phyloP scores from a whole-genome alignment of 2,888 invertebrate genomes.

The Conistra vaccinii region DNA sequence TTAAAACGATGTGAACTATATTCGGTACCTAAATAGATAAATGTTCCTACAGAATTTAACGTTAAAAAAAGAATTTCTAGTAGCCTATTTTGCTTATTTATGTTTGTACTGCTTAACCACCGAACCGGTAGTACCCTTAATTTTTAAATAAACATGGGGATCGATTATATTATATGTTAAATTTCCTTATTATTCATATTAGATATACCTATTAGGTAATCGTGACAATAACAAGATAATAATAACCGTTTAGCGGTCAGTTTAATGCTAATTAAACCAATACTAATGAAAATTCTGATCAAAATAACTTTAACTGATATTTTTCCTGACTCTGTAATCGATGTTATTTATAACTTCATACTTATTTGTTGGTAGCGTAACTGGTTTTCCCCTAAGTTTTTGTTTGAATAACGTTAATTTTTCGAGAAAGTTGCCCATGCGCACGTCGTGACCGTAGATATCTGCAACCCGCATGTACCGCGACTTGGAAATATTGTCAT shows the following conservation, averaged over 20 bases:
- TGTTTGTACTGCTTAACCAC: not conserved
- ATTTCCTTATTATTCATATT: slow-evolving; percentile 33
- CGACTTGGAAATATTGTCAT: slow-evolving; percentile 44
- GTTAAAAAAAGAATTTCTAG: not conserved
- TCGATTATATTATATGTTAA: not conserved
- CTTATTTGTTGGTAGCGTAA: slow-evolving; percentile 21
- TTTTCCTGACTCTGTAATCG: slow-evolving; percentile 45
- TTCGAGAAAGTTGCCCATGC: slow-evolving; percentile 80
- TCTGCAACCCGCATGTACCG: slow-evolving; percentile 42
- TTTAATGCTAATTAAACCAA: slow-evolving; percentile 48
- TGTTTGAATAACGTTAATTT: slow-evolving; percentile 66
- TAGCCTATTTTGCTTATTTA: not conserved
- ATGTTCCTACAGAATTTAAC: not conserved
- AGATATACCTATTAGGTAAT: slow-evolving; percentile 29
- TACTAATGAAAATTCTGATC: slow-evolving; percentile 42
- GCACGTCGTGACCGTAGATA: slow-evolving; percentile 40
- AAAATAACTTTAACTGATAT: slow-evolving; percentile 26
- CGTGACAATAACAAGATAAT: slow-evolving; percentile 52
- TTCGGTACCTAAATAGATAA: not conserved
- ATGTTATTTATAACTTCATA: slow-evolving; percentile 36
- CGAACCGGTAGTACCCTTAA: not conserved
- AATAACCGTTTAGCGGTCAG: slow-evolving; percentile 48
- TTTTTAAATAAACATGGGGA: not conserved
- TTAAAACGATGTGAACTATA: not conserved
- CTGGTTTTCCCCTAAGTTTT: slow-evolving; percentile 31